phyloP scores from a whole-genome alignment of 2,113 vertebrate genomes.

The Etheostoma spectabile region DNA sequence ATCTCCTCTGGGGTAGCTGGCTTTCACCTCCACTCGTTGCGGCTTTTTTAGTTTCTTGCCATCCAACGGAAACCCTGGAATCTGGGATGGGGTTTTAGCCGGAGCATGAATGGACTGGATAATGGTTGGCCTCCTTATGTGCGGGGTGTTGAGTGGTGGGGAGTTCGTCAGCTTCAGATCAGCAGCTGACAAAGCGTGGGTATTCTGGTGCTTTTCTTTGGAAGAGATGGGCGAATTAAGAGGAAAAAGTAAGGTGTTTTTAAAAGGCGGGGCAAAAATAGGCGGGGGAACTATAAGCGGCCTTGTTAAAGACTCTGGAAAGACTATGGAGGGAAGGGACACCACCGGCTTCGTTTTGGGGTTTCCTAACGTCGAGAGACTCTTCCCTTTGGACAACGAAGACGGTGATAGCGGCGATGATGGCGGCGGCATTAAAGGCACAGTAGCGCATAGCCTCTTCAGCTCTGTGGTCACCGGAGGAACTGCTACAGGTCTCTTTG shows the following conservation, averaged over 20 bases:
- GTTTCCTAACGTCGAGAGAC: slow-evolving; percentile 43
- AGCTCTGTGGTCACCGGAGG: slow-evolving; percentile 65
- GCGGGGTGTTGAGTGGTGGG: slow-evolving; percentile 57
- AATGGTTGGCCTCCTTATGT: slow-evolving; percentile 79
- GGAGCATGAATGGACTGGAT: slow-evolving; percentile 81
- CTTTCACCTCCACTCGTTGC: slow-evolving; percentile 86
- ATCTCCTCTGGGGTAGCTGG: slow-evolving; percentile 85
- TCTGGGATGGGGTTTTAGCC: slow-evolving; percentile 51
- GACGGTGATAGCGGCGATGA: slow-evolving; percentile 42
- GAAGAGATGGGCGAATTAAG: slow-evolving; percentile 13
- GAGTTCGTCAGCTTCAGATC: slow-evolving; percentile 69
- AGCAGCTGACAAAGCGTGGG: slow-evolving; percentile 50
- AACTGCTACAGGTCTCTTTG: slow-evolving; percentile 72
- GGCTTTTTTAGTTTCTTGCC: slow-evolving; percentile 89
- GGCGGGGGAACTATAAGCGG: slow-evolving; percentile 64
- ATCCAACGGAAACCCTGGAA: slow-evolving; percentile 77
- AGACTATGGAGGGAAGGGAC: slow-evolving; percentile 72
- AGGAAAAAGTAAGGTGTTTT: slow-evolving; percentile 63
- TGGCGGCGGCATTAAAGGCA: slow-evolving; percentile 76
- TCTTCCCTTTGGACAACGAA: slow-evolving; percentile 70
- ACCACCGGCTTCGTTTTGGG: slow-evolving; percentile 71
- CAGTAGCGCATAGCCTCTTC: slow-evolving; percentile 66
- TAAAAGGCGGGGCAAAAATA: slow-evolving; percentile 67
- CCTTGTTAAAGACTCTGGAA: slow-evolving; percentile 75
- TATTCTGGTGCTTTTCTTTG: slow-evolving; percentile 72